Percentiles rank a stretch among this genome's conserved stretches.
phyloP scores from a whole-genome alignment of 1,140 invertebrate species.

The Sycophila sp. region DNA sequence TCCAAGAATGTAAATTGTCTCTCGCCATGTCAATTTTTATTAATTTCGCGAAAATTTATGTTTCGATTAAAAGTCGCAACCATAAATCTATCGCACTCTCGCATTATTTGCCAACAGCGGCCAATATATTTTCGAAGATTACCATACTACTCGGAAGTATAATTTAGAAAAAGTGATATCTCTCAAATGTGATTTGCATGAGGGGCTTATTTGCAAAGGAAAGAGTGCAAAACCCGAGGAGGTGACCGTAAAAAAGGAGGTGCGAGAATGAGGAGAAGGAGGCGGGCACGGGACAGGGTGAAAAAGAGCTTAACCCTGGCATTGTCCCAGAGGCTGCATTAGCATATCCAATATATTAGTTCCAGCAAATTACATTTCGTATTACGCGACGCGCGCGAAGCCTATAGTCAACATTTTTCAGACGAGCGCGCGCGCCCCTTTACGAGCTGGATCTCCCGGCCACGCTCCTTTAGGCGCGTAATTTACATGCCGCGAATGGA shows the following conservation, averaged over 20 bases:
- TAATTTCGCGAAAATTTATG: too few species aligned
- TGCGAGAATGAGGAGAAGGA: neutral
- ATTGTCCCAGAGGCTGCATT: constrained; percentile 14
- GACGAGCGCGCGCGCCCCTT: neutral
- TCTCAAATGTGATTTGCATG: neutral
- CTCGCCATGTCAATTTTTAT: too few species aligned
- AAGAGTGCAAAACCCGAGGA: too few species aligned
- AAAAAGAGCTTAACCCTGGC: constrained; percentile 11
- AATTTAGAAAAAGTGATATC: neutral
- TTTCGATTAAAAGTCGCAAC: too few species aligned
- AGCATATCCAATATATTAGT: constrained; percentile 28
- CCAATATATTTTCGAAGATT: too few species aligned
- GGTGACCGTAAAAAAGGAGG: too few species aligned
- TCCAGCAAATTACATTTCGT: constrained; percentile 21
- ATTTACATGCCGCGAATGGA: neutral
- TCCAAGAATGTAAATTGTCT: too few species aligned
- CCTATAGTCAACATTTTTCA: constrained; percentile 12
- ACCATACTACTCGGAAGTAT: neutral
- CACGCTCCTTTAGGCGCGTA: neutral
- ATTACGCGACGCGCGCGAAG: neutral
- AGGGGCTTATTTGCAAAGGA: neutral
- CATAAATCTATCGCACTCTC: too few species aligned
- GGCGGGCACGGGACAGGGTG: neutral
- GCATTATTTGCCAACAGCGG: too few species aligned
- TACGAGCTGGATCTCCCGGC: neutral